Conservation (phyloP, 2,888 invertebrate species). For the Tryphoninae sp. region DNA sequence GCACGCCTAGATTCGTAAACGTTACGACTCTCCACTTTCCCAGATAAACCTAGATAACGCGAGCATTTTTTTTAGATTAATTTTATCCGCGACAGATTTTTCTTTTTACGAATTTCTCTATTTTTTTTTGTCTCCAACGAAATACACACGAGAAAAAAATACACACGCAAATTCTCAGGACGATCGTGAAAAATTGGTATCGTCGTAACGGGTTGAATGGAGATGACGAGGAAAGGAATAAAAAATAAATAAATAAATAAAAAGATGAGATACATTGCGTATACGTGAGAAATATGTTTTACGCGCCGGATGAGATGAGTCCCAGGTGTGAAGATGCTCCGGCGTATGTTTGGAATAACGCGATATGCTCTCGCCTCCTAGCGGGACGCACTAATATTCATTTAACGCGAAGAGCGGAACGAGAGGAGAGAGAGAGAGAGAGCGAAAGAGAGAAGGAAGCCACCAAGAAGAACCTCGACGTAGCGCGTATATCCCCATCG, state of each 20-base stretch:
- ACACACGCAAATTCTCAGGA: not conserved
- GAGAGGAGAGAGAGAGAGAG: constrained; percentile 9
- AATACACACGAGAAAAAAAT: not conserved
- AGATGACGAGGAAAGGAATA: not conserved
- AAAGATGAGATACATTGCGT: constrained; percentile 27
- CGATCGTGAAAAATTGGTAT: constrained; percentile 2
- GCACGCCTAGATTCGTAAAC: constrained; percentile 44
- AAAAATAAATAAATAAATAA: constrained; percentile 11
- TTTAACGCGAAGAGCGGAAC: constrained; percentile 68
- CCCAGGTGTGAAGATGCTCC: constrained; percentile 36
- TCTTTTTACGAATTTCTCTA: not conserved
- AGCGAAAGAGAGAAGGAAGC: constrained; percentile 21
- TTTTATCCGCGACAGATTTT: not conserved
- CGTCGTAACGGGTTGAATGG: not conserved
- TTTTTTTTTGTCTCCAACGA: not conserved
- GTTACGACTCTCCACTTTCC: not conserved
- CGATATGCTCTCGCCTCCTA: constrained; percentile 60
- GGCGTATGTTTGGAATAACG: constrained; percentile 26
- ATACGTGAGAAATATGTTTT: constrained; percentile 42
- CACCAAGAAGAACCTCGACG: constrained; percentile 20
- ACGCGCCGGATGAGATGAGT: constrained; percentile 26
- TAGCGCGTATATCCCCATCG: constrained; percentile 43
- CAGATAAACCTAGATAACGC: not conserved
- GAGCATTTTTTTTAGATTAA: not conserved
- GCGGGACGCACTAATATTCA: constrained; percentile 76